phyloP scores from a whole-genome alignment of 92 coral and sea anemone species.

The Umimayanthus kanabou region DNA sequence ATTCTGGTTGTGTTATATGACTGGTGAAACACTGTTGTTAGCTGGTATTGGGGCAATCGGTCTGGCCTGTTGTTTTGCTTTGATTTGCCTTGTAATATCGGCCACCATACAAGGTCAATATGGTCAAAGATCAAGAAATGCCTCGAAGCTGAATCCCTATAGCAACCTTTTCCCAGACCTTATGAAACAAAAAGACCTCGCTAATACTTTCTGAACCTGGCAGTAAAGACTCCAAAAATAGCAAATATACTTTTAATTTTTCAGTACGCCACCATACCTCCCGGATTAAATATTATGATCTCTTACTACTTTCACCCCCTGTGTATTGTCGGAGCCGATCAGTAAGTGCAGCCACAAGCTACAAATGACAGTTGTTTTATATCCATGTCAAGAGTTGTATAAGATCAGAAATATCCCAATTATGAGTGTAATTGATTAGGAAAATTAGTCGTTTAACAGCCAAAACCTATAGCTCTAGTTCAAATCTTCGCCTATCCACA shows the following conservation, averaged over 20 bases:
- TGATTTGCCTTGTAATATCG: constrained; percentile 31
- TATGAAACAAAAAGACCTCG: neutral
- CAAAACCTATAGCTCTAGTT: neutral
- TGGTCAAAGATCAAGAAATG: constrained; percentile 35
- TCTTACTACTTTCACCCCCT: constrained; percentile 37
- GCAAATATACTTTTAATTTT: constrained; percentile 34
- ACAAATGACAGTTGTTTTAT: constrained; percentile 18
- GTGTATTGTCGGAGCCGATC: constrained; percentile 16
- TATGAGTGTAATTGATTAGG: neutral
- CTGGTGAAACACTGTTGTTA: constrained; percentile 34
- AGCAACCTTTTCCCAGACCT: constrained; percentile 10
- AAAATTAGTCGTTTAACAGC: neutral
- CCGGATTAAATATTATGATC: constrained; percentile 78
- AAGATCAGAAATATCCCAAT: neutral
- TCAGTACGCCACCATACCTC: constrained; percentile 43
- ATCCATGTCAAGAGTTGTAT: neutral
- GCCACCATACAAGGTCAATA: constrained; percentile 46
- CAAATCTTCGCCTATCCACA: neutral
- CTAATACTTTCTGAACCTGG: neutral
- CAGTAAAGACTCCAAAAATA: constrained; percentile 26
- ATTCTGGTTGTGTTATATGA: constrained; percentile 15
- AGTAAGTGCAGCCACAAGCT: constrained; percentile 55
- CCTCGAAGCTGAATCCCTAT: neutral
- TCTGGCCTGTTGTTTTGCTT: constrained; percentile 21
- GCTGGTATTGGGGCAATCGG: constrained; percentile 21